These are phyloP conservation scores for Myripristis murdjan DNA, from an alignment of 2,797 vertebrate genomes.

Conservation along the genomic window DNA sequence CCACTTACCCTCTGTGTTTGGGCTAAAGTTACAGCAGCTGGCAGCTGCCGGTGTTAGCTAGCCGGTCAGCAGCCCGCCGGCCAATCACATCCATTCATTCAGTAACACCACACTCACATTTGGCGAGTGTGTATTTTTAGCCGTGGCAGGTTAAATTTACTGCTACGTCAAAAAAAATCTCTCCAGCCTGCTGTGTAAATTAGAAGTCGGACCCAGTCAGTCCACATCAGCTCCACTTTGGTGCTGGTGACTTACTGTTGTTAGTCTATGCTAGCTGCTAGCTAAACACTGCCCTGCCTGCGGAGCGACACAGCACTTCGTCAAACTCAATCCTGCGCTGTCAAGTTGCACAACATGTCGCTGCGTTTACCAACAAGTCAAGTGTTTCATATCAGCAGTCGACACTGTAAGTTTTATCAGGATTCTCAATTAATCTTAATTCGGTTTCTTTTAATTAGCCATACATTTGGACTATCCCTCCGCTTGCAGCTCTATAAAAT, in stretches of 20 bases:
- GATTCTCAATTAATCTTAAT: no score
- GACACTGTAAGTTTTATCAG: no score
- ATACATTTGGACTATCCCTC: not conserved
- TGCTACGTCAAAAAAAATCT: not conserved
- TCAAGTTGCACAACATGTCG: constrained; percentile 15
- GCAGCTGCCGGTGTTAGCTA: constrained; percentile 51
- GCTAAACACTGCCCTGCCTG: not conserved
- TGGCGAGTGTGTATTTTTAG: constrained; percentile 77
- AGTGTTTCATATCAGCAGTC: no score
- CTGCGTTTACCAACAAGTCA: no score
- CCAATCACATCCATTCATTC: constrained; percentile 43
- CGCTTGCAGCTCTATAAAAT: no score
- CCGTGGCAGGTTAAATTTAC: not conserved
- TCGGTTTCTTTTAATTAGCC: no score
- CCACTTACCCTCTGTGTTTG: constrained; percentile 48
- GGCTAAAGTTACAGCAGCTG: constrained; percentile 11
- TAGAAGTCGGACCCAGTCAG: not conserved
- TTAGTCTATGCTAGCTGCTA: constrained; percentile 10
- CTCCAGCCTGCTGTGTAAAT: not conserved
- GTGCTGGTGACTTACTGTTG: no score
- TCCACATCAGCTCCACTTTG: no score
- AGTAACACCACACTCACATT: constrained; percentile 45
- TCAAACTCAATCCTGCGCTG: constrained; percentile 52
- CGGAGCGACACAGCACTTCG: not conserved
- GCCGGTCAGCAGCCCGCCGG: constrained; percentile 19